Evolutionary conservation across 1,140 invertebrate species (phyloP), one percentile per base, ranked within the genome.

Genomic region (Heliconius congener): DNA sequence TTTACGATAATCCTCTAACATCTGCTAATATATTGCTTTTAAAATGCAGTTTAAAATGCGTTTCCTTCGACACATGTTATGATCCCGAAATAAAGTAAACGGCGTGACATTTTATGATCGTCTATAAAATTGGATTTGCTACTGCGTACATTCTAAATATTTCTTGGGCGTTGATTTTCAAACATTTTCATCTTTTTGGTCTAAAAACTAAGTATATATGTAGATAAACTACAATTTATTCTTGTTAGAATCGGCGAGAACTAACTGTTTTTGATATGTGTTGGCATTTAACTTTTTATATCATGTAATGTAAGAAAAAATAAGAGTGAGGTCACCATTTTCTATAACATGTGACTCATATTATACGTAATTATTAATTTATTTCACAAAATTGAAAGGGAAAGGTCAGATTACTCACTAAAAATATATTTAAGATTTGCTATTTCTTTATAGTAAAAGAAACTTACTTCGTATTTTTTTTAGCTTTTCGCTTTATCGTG

Each of bases 1-100:
- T 87, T 92, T 90, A 90, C 84, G 85, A 88, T 92, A 93, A 93
- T 93, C 92, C 86, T 66, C 70, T 73, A 86, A 83, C 78, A 91
- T 88, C 88, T 90, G 74, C 82, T 87, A 86, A 90, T 88, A 85
- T 86, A 90, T 92, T 72, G 84, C 79, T 86, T 87, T 87, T 88
- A 87, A 90, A 89, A 87, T 86, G 87, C 81, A 80, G 78, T 87
- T 83, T 82, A 86, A 89, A 87, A 86, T 90, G 86, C 85, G 80
- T 76, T 83, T 75, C 82, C 81, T 73, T 82, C 79, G 80, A 86
- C 87, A 91, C 85, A 81, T 90, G 87, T 88, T 88, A 79, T 84
- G 84, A 87, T 83, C 83, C 81, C 77, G 27, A 66, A 66, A 66
- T 66, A 66, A 66, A 76, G 76, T 52, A 57, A 57, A 82, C 55